These are phyloP conservation scores for Drosophila kohkoa DNA, from an alignment of 1,140 invertebrate genomes.

Conservation along the genomic window DNA sequence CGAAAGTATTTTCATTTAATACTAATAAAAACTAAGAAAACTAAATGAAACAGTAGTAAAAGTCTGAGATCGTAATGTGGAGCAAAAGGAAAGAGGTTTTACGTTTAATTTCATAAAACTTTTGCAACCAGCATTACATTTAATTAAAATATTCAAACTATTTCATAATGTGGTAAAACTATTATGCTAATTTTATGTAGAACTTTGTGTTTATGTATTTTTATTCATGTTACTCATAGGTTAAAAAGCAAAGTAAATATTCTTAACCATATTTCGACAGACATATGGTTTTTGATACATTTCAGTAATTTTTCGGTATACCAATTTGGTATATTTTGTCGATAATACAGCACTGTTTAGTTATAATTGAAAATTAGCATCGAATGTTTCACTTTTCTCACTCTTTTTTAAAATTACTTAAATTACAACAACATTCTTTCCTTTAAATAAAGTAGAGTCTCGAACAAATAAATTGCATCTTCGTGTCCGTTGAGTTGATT, in stretches of 20 bases:
- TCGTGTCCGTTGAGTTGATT: constrained; percentile 33
- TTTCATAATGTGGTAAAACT: too few species aligned
- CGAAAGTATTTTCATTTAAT: background rate
- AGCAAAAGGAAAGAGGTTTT: background rate
- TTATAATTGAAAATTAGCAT: too few species aligned
- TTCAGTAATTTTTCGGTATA: too few species aligned
- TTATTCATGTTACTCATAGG: too few species aligned
- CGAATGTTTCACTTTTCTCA: too few species aligned
- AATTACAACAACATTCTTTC: background rate
- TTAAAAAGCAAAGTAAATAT: too few species aligned
- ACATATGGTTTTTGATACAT: too few species aligned
- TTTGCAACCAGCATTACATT: background rate
- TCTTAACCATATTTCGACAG: too few species aligned
- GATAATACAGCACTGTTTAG: too few species aligned
- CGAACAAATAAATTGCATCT: constrained; percentile 19
- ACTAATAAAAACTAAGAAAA: constrained; percentile 6
- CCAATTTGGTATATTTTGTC: too few species aligned
- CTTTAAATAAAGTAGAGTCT: background rate
- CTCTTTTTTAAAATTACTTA: background rate
- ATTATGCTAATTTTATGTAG: too few species aligned
- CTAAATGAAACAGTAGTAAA: background rate
- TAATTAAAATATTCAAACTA: background rate
- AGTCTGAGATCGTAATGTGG: background rate
- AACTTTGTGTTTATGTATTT: too few species aligned
- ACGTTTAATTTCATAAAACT: background rate